Evolutionary conservation across 2,797 vertebrate genomes (phyloP), one percentile per base, ranked within the genome.

Genomic region (Micropoecilia bifurca): DNA sequence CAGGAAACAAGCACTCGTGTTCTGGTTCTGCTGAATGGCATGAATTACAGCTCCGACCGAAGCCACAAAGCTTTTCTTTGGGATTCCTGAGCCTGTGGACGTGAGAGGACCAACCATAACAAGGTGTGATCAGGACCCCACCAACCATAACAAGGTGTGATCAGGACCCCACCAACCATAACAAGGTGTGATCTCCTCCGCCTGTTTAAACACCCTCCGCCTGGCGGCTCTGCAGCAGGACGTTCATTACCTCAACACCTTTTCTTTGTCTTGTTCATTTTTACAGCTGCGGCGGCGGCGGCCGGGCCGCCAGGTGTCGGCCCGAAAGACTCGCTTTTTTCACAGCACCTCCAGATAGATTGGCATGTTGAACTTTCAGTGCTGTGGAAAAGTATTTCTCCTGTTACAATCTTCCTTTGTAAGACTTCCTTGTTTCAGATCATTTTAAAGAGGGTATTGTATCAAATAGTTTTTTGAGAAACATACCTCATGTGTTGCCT

Each of bases 1-100:
- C 82, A 82, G 89, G 89, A 92, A 90, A 92, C 83, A 75, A 91
- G 73, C 74, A 28, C 80, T 84, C 50, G 4, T 85, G 75, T 80
- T 78, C 71, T 83, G 68, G 71, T 77, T 57, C 6, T 75, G 53
- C 82, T 69, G 22, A 82, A 68, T 6, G n/a, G 41, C 25, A 45
- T 1, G 0, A 71, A 71, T 71, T 18, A 45, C 68, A 45, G 43
- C 68, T 71, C 43, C 6, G 1, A 13, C 68, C 46, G 43, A 71
- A 71, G 41, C 68, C 68, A 28, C 68, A 71, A 28, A 46, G 68
- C 68, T 45, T 71, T 41, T 46, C 33, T 43, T 45, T 41, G 39
- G 63, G 36, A 39, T 46, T 71, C 46, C 25, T 71, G 2, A 57
- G 73, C 73, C 76, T 77, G 76, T 83, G 36, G 1, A 50, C 10